Evolutionary conservation across 2,888 invertebrate genomes (phyloP).

Genomic region (Vandiemenella viatica): DNA sequence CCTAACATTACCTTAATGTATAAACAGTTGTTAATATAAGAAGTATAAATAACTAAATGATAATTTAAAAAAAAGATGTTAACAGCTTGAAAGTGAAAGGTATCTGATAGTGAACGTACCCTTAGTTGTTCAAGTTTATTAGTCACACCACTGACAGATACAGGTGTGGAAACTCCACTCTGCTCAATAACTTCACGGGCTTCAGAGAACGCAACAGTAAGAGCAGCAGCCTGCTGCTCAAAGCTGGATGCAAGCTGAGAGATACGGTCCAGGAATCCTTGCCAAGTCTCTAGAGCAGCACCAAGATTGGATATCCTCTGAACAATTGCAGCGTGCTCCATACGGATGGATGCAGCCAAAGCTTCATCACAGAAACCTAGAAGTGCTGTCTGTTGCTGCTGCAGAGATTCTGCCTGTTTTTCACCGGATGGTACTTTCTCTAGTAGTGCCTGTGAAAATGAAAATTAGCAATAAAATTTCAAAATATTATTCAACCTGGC

Average conservation of each 20-base stretch:
- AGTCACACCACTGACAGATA: slow-evolving; percentile 45
- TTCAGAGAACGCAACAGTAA: slow-evolving; percentile 47
- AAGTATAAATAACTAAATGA: neutral
- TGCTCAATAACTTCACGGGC: slow-evolving; percentile 41
- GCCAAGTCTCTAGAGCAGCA: slow-evolving; percentile 69
- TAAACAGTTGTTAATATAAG: neutral
- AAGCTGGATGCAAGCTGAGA: slow-evolving; percentile 45
- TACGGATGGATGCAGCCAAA: slow-evolving; percentile 59
- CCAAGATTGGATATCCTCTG: slow-evolving; percentile 65
- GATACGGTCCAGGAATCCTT: slow-evolving; percentile 47
- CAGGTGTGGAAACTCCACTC: slow-evolving; percentile 23
- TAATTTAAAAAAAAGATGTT: neutral
- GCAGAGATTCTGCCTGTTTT: slow-evolving; percentile 44
- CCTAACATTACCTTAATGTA: no score
- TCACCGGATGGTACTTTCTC: slow-evolving; percentile 55
- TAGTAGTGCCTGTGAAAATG: slow-evolving; percentile 30
- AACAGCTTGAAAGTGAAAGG: no score
- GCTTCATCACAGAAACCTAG: slow-evolving; percentile 60
- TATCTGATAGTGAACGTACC: no score
- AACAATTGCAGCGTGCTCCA: slow-evolving; percentile 62
- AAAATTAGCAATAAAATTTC: neutral
- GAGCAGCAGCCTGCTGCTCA: slow-evolving; percentile 41
- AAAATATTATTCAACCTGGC: slow-evolving; percentile 3
- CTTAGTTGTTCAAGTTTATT: slow-evolving; percentile 43
- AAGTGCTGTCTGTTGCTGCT: slow-evolving; percentile 47